phyloP scores from a whole-genome alignment of 2,888 invertebrate genomes.

The Cantharis rufa region DNA sequence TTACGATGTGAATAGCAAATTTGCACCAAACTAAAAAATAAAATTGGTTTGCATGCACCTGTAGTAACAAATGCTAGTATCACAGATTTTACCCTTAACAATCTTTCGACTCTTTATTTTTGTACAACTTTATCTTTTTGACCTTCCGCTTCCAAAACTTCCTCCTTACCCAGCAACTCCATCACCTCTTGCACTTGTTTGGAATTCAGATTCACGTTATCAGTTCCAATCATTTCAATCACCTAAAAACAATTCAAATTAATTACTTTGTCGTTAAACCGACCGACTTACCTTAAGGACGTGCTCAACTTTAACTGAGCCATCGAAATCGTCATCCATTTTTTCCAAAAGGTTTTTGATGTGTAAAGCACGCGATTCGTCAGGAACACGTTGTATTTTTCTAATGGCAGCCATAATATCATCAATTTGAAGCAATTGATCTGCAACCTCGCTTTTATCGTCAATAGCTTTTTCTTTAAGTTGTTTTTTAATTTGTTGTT shows the following conservation, averaged over 20 bases:
- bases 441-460: conserved; percentile 52
- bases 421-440: conserved; percentile 74
- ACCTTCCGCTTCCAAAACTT: conserved; percentile 78
- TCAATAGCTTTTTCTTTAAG: conserved; percentile 54
- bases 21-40: background rate
- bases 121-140: conserved; percentile 75
- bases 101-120: conserved; percentile 52
- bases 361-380: conserved; percentile 78
- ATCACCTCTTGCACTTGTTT: conserved; percentile 88
- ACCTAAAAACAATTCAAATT: conserved; percentile 64
- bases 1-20: background rate
- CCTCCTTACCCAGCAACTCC: conserved; percentile 85
- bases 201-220: conserved; percentile 83
- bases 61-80: background rate
- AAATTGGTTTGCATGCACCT: background rate
- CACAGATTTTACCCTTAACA: background rate
- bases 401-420: conserved; percentile 87
- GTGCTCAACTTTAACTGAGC: conserved; percentile 89
- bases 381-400: conserved; percentile 79
- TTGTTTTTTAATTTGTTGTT: conserved; percentile 65
- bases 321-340: conserved; percentile 92
- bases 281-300: conserved; percentile 80
- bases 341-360: conserved; percentile 85
- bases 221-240: conserved; percentile 87
- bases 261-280: background rate